Conservation (phyloP, 2,113 vertebrate species). For the Ictidomys tridecemlineatus region DNA sequence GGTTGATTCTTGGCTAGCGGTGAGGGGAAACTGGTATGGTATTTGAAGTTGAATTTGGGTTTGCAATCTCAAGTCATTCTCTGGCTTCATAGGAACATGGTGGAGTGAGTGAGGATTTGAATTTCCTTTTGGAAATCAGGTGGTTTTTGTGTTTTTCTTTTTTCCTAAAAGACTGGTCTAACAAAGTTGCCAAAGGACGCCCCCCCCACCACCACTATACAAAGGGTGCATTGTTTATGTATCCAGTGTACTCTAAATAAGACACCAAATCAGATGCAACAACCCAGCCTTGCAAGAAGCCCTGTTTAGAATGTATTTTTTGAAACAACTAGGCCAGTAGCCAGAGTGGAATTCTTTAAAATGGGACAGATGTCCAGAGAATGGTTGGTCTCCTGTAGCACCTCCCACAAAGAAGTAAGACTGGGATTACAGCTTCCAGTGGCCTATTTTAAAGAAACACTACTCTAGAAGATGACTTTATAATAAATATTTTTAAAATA, state of each 20-base stretch:
- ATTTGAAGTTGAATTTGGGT: conserved; percentile 43
- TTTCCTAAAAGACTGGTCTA: conserved; percentile 21
- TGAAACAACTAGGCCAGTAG: conserved; percentile 71
- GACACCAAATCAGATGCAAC: conserved; percentile 70
- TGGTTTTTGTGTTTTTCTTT: neutral
- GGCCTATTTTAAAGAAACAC: conserved; percentile 79
- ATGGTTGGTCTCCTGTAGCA: conserved; percentile 15
- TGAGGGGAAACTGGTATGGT: neutral
- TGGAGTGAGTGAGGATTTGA: conserved; percentile 48
- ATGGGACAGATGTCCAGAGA: conserved; percentile 70
- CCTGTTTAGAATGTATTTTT: conserved; percentile 63
- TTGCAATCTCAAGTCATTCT: conserved; percentile 9
- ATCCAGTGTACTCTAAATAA: conserved; percentile 57
- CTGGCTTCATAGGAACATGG: conserved; percentile 48
- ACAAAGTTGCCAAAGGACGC: conserved; percentile 34
- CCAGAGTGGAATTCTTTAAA: conserved; percentile 73
- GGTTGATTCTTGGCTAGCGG: neutral
- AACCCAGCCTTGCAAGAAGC: conserved; percentile 62
- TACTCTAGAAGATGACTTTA: conserved; percentile 84
- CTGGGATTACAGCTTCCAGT: conserved; percentile 75
- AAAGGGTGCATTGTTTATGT: conserved; percentile 71
- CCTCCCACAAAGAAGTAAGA: conserved; percentile 39
- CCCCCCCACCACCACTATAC: neutral
- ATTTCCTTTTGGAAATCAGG: conserved; percentile 70
- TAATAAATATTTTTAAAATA: conserved; percentile 87